Evolutionary conservation across 2,888 invertebrate species (phyloP).

Genomic region (Volucella inanis): DNA sequence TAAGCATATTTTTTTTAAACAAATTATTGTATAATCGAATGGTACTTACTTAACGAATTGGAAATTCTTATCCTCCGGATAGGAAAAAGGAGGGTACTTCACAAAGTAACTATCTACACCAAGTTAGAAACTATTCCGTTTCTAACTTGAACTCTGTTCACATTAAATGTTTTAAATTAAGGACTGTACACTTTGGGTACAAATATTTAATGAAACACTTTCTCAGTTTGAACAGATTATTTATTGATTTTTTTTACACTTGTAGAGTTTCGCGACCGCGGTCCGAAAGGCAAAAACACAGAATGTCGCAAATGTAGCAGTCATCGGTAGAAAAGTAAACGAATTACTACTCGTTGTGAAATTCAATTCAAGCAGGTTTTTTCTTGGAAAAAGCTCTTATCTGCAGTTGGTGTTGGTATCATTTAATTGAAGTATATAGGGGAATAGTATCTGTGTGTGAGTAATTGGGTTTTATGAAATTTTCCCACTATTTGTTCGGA

Average conservation of each 20-base stretch:
- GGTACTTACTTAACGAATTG: conserved; percentile 47
- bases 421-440: not conserved
- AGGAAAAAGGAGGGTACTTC: not conserved
- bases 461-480: not conserved
- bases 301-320: conserved; percentile 46
- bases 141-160: conserved; percentile 48
- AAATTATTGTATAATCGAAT: too few species aligned
- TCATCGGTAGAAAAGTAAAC: conserved; percentile 8
- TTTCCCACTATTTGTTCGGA: conserved; percentile 30
- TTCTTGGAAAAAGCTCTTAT: conserved; percentile 40
- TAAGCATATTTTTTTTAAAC: too few species aligned
- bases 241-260: too few species aligned
- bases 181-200: not conserved
- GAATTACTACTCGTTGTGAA: conserved; percentile 74
- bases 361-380: conserved; percentile 68
- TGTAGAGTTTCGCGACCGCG: too few species aligned
- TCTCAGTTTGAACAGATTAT: too few species aligned
- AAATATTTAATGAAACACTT: not conserved
- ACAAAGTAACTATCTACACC: not conserved
- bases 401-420: conserved; percentile 1
- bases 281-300: too few species aligned
- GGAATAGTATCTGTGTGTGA: not conserved
- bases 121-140: conserved; percentile 58
- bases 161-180: conserved; percentile 4
- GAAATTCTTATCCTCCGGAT: conserved; percentile 24